Conservation (phyloP, 2,797 vertebrate species). For the Eremophila alpestris region DNA sequence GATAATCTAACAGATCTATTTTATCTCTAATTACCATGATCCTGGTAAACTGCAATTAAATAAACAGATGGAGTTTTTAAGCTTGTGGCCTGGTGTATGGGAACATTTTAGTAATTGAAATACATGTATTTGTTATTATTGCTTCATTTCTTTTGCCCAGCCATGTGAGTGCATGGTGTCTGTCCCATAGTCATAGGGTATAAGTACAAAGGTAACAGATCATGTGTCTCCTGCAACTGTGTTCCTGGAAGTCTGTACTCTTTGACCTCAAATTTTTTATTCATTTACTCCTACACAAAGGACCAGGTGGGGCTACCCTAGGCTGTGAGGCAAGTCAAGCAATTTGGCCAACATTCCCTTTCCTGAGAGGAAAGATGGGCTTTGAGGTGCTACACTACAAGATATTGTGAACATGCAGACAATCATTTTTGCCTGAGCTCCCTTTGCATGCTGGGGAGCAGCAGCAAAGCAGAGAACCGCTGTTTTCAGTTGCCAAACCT, state of each 20-base stretch:
- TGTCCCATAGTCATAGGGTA: not conserved
- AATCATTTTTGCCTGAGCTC: not conserved
- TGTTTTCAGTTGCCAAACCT: not conserved
- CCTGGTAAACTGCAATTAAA: slow-evolving; percentile 65
- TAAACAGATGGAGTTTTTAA: slow-evolving; percentile 55
- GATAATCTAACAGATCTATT: slow-evolving; percentile 66
- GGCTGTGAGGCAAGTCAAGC: not conserved
- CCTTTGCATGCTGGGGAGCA: not conserved
- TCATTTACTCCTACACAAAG: not conserved
- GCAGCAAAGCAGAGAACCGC: not conserved
- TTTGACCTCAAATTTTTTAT: not conserved
- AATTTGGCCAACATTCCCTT: not conserved
- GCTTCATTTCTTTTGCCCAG: not conserved
- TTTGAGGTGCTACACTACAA: not conserved
- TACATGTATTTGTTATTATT: not conserved
- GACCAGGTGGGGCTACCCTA: not conserved
- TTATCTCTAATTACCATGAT: slow-evolving; percentile 69
- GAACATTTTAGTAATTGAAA: slow-evolving; percentile 23
- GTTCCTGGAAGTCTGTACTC: not conserved
- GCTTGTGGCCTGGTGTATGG: slow-evolving; percentile 24
- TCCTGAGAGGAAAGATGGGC: not conserved
- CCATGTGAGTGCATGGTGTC: not conserved
- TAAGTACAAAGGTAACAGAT: not conserved
- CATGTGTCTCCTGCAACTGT: not conserved
- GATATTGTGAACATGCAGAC: not conserved